Percentiles rank a stretch among this genome's conserved stretches.
These are phyloP conservation scores for Brachyopa scutellaris DNA, from an alignment of 2,888 invertebrate genomes.

Conservation along the genomic window DNA sequence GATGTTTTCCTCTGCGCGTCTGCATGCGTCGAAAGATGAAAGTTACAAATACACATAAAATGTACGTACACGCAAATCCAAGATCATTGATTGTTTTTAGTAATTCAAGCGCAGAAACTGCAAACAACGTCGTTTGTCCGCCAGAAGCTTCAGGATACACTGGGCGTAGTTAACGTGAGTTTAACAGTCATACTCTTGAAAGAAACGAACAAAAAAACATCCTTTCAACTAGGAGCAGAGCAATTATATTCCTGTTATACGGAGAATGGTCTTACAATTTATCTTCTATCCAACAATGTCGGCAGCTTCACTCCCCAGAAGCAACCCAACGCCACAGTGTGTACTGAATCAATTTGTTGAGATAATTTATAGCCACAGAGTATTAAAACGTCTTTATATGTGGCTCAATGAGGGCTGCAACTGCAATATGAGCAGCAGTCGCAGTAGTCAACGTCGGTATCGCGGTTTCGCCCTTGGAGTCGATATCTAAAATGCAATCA, in stretches of 20 bases:
- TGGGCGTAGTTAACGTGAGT: conserved; percentile 68
- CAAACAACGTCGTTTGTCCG: conserved; percentile 35
- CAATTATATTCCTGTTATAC: conserved; percentile 67
- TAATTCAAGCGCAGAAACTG: conserved; percentile 19
- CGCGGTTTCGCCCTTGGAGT: conserved; percentile 63
- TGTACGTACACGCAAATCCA: background rate
- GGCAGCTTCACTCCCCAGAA: conserved; percentile 64
- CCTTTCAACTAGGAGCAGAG: conserved; percentile 53
- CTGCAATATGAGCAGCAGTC: conserved; percentile 34
- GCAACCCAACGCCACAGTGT: conserved; percentile 48
- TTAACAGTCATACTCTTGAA: conserved; percentile 51
- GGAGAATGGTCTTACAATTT: conserved; percentile 56
- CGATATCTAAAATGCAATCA: conserved; percentile 72
- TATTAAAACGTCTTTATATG: conserved; percentile 73
- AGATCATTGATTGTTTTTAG: conserved; percentile 54
- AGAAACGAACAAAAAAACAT: no score
- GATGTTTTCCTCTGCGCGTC: no score
- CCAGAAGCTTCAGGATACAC: conserved; percentile 34
- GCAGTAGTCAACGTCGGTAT: conserved; percentile 35
- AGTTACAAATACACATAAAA: no score
- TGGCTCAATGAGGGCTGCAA: conserved; percentile 50
- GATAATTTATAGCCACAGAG: conserved; percentile 70
- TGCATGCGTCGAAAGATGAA: no score
- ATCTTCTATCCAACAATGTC: conserved; percentile 67
- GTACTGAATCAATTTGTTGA: conserved; percentile 68